phyloP scores from a whole-genome alignment of 2,113 vertebrate genomes.

The Chascanopsetta lugubris region DNA sequence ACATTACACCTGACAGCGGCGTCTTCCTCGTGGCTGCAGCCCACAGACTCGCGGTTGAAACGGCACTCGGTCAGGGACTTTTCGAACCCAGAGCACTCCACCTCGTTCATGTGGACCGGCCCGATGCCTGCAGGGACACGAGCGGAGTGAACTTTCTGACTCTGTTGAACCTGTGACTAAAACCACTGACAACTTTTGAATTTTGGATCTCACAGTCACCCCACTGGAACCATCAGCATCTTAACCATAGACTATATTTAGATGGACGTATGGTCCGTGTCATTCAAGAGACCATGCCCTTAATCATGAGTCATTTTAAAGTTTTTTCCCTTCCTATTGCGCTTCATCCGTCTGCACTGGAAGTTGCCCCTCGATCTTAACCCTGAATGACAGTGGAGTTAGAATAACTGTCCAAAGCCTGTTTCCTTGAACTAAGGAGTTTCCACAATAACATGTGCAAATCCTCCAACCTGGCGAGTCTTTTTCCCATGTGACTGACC shows the following conservation, averaged over 20 bases:
- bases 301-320: no score
- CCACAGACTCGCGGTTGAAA: constrained; percentile 86
- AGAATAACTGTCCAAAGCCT: constrained; percentile 30
- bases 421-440: constrained; percentile 20
- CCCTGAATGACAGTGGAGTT: constrained; percentile 11
- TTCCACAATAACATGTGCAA: constrained; percentile 49
- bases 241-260: no score
- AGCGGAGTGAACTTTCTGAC: not conserved
- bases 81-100: constrained; percentile 90
- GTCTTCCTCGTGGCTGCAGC: constrained; percentile 94
- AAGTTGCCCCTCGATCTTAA: no score
- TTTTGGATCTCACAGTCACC: constrained; percentile 3
- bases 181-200: not conserved
- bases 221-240: not conserved
- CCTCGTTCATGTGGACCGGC: constrained; percentile 92
- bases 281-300: no score
- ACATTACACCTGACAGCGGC: constrained; percentile 90
- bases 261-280: no score
- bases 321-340: no score
- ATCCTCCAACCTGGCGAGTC: constrained; percentile 14
- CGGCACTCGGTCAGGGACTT: constrained; percentile 93
- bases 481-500: constrained; percentile 27
- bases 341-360: no score
- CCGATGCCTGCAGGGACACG: constrained; percentile 85
- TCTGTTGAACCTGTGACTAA: not conserved